A percentile compares a stretch with the other conserved stretches of the same genome.
phyloP scores from a whole-genome alignment of 2,113 vertebrate species.

The Pan paniscus region DNA sequence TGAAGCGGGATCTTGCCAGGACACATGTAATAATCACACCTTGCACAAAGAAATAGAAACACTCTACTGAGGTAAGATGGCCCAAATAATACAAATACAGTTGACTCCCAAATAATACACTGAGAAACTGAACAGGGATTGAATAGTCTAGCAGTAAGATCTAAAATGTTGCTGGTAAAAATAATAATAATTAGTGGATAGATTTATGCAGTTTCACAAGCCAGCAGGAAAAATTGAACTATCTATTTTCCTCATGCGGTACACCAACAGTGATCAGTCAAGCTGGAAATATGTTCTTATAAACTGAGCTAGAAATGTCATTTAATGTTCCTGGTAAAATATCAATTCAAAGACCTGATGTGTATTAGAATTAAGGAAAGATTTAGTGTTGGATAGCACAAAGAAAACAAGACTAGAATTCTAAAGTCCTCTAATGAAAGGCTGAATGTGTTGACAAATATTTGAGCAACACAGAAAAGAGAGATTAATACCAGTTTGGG shows the following conservation, averaged over 20 bases:
- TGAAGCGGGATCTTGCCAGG: background rate
- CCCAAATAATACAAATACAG: background rate
- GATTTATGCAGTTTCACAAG: background rate
- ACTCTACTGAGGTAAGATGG: background rate
- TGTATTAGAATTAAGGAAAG: background rate
- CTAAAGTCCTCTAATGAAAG: background rate
- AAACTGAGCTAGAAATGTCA: background rate
- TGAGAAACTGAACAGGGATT: slow-evolving; percentile 46
- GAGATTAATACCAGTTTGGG: background rate
- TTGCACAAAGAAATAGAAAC: background rate
- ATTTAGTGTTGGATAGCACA: background rate
- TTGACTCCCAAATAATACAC: background rate
- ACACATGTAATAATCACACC: background rate
- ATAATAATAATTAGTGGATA: background rate
- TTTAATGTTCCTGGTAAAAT: background rate
- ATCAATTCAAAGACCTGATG: slow-evolving; percentile 3
- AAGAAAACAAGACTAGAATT: slow-evolving; percentile 3
- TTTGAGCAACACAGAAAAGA: background rate
- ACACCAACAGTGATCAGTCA: background rate
- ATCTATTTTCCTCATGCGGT: background rate
- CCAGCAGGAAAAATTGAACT: background rate
- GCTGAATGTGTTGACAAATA: background rate
- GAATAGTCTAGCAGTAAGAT: background rate
- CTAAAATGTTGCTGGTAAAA: background rate
- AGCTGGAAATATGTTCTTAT: background rate